Base-by-base conservation (phyloP, 92 coral and sea anemone species). In the Muricea muricata region DNA sequence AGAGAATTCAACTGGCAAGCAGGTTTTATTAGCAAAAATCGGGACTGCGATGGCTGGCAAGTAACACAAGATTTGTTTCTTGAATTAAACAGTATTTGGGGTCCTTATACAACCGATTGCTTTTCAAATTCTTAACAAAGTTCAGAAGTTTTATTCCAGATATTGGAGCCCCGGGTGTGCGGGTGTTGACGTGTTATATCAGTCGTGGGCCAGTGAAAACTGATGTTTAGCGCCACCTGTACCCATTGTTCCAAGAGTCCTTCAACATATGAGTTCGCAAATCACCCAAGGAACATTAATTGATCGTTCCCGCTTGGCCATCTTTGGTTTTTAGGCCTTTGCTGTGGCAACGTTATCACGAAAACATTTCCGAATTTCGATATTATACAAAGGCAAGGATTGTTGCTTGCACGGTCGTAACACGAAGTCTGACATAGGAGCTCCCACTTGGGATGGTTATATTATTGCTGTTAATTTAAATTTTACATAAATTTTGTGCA, bases 151-250 rank as follows among this genome's bases (percentile, higher is more conserved):
- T 85, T 85, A 56, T 61, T 85, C 92, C 11, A 61, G 86, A 31
- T 78, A 77, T 61, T 89, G 92, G 92, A 89, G 80, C 57, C 93
- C 93, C 56, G 85, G 82, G 28, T 35, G 88, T 10, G 47, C 91
- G 26, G 93, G 90, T 2, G 84, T 78, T 24, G 84, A 78, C 11
- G 84, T 74, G 25, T 78, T 78, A 25, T 56, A 25, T 30, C 84
- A 78, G n/a, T 3, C 21, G 34, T 78, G 84, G 84, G 33, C 66
- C 17, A 74, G 76, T 25, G 75, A 80, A 32, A 80, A 80, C 31
- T 80, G 85, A 61, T 28, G 7, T 11, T 15, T 63, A 32, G 85
- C 65, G 3, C 76, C 85, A 11, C 85, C 76, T 30, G 85, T 57
- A 24, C 32, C 29, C 30, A 37, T 80, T 80, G 33, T 61, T 80